Evolutionary conservation across 2,888 invertebrate genomes (phyloP).

Genomic region (Rugalucina vietnamica): DNA sequence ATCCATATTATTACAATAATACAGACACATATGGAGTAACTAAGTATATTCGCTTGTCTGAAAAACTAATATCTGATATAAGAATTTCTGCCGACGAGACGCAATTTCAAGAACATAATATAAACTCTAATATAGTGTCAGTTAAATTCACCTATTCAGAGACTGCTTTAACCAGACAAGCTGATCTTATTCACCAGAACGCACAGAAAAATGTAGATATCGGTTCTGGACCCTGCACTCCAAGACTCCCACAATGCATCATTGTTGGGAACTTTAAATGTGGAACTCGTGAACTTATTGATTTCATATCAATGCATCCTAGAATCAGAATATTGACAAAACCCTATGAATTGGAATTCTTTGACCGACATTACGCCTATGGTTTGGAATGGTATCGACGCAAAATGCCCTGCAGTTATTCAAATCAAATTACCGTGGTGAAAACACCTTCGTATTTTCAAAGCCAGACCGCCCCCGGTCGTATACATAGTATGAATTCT

Average conservation of each 20-base stretch:
- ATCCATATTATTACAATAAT: too few relatives aligned
- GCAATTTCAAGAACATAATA: too few relatives aligned
- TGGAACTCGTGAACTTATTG: neutral
- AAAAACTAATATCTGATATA: too few relatives aligned
- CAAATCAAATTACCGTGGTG: slow-evolving; percentile 96
- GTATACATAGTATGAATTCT: slow-evolving; percentile 96
- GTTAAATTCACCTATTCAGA: neutral
- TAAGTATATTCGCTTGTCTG: too few relatives aligned
- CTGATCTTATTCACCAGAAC: neutral
- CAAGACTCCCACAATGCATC: neutral
- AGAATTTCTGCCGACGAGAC: too few relatives aligned
- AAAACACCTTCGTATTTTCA: slow-evolving; percentile 99
- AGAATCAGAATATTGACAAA: slow-evolving; percentile 19
- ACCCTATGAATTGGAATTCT: slow-evolving; percentile 37
- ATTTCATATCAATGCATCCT: slow-evolving; percentile 7
- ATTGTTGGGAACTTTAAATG: neutral
- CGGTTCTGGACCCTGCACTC: neutral
- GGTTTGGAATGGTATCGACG: slow-evolving; percentile 95
- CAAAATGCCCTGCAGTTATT: slow-evolving; percentile 96
- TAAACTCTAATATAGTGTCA: too few relatives aligned
- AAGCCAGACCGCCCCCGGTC: slow-evolving; percentile 95
- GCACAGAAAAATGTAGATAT: neutral
- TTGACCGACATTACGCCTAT: slow-evolving; percentile 85
- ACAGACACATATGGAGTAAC: too few relatives aligned
- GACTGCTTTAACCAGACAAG: neutral